These are phyloP conservation scores for Willisornis vidua DNA, from an alignment of 2,113 vertebrate genomes.

Conservation along the genomic window DNA sequence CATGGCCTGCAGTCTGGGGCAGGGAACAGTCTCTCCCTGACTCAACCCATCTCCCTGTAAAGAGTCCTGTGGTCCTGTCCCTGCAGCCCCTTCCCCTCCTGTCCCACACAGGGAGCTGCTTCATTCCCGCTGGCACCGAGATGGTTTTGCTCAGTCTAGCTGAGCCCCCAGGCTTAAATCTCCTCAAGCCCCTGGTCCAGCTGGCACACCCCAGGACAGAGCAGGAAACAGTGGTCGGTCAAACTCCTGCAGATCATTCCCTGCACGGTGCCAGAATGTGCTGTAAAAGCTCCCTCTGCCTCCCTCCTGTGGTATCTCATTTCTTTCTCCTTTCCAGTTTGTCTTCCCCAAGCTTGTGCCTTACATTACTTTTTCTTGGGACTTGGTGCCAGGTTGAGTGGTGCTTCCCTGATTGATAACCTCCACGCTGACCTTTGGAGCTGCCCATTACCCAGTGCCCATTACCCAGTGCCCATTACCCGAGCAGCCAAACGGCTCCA, in stretches of 20 bases:
- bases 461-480: background rate
- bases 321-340: background rate
- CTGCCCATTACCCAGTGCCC: background rate
- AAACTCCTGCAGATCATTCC: background rate
- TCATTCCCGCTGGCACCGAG: fast-evolving
- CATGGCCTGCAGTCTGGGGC: too few relatives aligned
- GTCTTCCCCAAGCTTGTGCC: background rate
- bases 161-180: background rate
- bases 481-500: background rate
- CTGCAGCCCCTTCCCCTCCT: background rate
- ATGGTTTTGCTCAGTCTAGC: background rate
- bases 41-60: fast-evolving
- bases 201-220: background rate
- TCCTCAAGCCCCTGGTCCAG: background rate
- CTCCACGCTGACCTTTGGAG: background rate
- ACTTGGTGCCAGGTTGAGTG: background rate
- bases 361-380: background rate
- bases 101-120: fast-evolving
- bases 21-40: background rate
- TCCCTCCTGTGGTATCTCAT: background rate
- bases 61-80: fast-evolving
- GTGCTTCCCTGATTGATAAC: background rate
- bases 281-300: constrained; percentile 33
- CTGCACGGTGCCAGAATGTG: fast-evolving
- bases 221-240: fast-evolving